Evolutionary conservation across 2,888 invertebrate genomes (phyloP), one percentile per base, ranked within the genome.

Genomic region (Parascotia fuliginaria): DNA sequence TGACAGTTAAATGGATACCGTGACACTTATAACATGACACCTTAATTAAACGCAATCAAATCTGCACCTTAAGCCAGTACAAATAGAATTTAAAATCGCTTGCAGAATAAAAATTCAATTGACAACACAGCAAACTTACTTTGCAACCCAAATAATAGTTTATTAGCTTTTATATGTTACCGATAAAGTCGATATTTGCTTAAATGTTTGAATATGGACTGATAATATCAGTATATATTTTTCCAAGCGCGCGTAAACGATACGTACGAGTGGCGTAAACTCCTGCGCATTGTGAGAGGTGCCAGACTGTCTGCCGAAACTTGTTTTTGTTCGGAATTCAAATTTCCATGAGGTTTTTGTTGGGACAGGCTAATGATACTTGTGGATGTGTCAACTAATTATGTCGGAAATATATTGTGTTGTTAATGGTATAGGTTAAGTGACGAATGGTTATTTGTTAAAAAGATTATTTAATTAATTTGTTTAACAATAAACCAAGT

Each of bases 1-100:
- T 87, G 89, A 88, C 89, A 87, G 82, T 73, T 83, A 83, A 85
- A 87, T 84, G 83, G 85, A 78, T 79, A 82, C 81, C 78, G 73
- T 81, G 77, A 82, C 82, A 83, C 79, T 74, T 80, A 62, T 42
- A 55, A 46, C 40, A 56, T 54, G 69, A 70, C 72, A 77, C 72
- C 66, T 54, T 60, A 28, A 41, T 9, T 22, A 45, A 46, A 38
- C 14, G 33, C 41, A 66, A 42, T 52, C 43, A 19, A 39, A 65
- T 60, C 39, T 48, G 36, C 19, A 60, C 61, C 53, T 52, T 56
- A 19, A 24, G 74, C 52, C 4, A 0, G 0, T 1, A 3, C 3
- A 0, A 0, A 24, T 64, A 74, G 52, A 48, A 69, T 58, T 55
- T 5, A 74, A 61, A 73, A 45, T 78, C 13, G n/a, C 15, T 34